Conservation (phyloP, 2,888 invertebrate genomes). For the Isoperla grammatica region DNA sequence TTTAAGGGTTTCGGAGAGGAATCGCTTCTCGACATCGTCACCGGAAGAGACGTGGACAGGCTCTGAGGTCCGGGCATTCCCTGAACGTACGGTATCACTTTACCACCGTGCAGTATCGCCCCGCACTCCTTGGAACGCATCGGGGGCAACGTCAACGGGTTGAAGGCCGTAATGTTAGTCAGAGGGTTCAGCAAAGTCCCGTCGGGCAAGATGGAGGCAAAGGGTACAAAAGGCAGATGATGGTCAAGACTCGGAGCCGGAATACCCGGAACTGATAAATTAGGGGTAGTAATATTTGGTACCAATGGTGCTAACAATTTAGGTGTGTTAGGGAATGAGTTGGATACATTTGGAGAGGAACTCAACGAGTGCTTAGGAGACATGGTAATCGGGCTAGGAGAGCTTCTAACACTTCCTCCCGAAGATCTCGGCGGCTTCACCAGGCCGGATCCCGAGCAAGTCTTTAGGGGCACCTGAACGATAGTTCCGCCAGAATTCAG, state of each 20-base stretch:
- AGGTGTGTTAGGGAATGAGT: constrained; percentile 46
- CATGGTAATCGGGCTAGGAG: constrained; percentile 13
- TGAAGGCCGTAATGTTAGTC: constrained; percentile 63
- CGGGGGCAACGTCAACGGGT: constrained; percentile 56
- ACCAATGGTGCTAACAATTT: constrained; percentile 54
- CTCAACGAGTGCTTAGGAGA: constrained; percentile 14
- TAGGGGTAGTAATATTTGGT: constrained; percentile 51
- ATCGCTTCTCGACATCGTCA: constrained; percentile 1
- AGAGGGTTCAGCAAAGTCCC: constrained; percentile 49
- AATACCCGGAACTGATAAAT: constrained; percentile 46
- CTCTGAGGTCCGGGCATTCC: constrained; percentile 81
- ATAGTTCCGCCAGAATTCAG: constrained; percentile 73
- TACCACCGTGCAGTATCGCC: constrained; percentile 61
- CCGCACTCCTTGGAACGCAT: constrained; percentile 34
- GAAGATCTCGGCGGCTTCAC: constrained; percentile 22
- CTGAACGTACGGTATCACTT: constrained; percentile 78
- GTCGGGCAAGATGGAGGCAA: constrained; percentile 38
- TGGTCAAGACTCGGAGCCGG: constrained; percentile 41
- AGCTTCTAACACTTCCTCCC: constrained; percentile 3
- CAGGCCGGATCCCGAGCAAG: constrained; percentile 8
- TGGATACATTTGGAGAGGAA: constrained; percentile 20
- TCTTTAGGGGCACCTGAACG: constrained; percentile 41
- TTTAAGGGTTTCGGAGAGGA: constrained; percentile 36
- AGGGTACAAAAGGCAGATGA: constrained; percentile 31
- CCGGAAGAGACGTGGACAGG: constrained; percentile 28